Evolutionary conservation across 2,888 invertebrate species (phyloP), one percentile per base, ranked within the genome.

Genomic region (Notodonta ziczac): DNA sequence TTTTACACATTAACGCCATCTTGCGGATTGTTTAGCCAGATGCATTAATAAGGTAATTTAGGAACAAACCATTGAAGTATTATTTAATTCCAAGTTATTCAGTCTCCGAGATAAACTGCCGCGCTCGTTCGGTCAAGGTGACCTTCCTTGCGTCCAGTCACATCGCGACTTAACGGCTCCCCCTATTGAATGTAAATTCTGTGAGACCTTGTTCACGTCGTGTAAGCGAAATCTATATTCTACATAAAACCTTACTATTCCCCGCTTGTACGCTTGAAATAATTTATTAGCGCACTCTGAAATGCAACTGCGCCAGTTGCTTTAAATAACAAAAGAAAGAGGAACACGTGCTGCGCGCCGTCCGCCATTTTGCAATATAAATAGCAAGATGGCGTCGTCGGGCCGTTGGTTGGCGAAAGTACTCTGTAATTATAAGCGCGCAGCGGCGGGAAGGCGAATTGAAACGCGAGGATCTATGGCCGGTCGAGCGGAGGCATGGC

Each of bases 331-430:
- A 86, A 86, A 90, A 87, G 84, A 86, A 86, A 88, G 85, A 86
- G 81, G 82, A 89, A 86, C 90, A 89, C 87, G 88, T 89, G 87
- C 82, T 87, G 84, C 76, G 78, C 76, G 69, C 78, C 72, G 86
- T 84, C 90, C 85, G 91, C 93, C 92, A 92, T 93, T 91, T 93
- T 91, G 92, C 88, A 86, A 85, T 89, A 89, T 91, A 90, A 91
- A 91, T 90, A 89, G 90, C 90, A 92, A 93, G 87, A 93, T 93
- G 93, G 93, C 91, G 90, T 82, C 91, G 90, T 82, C 84, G 82
- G 77, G 81, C 85, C 81, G 87, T 83, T 82, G 84, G 88, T 84
- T 87, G 92, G 93, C 90, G 92, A 93, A 93, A 93, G 93, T 93
- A 89, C 87, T 90, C 78, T 77, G 90, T 91, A 92, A 92, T 93